Evolutionary conservation across 2,797 vertebrate genomes (phyloP).

Genomic region (Silurus aristotelis): DNA sequence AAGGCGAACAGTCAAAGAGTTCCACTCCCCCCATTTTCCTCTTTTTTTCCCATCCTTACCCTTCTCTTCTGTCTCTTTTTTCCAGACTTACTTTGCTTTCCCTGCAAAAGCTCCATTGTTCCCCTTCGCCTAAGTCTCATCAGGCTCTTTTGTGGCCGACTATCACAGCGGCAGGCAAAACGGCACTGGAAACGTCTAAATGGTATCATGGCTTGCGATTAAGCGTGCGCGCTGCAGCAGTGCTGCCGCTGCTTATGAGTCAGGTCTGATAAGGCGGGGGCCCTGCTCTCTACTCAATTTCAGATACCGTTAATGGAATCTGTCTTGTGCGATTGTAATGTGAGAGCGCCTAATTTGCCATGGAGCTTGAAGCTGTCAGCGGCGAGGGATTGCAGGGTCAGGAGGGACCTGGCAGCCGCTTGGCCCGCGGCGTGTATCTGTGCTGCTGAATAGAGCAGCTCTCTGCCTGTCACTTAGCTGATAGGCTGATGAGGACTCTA

Average conservation of each 20-base stretch:
- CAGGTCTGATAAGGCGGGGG: constrained; percentile 98
- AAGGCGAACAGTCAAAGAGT: constrained; percentile 74
- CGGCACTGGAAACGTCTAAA: constrained; percentile 99
- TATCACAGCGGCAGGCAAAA: constrained; percentile 99
- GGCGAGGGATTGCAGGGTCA: constrained; percentile 99
- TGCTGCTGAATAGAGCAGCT: constrained; percentile 99
- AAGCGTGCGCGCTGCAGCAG: constrained; percentile 68
- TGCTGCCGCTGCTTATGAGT: constrained; percentile 99
- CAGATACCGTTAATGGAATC: constrained; percentile 99
- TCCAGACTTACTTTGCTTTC: constrained; percentile 99
- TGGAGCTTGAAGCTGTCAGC: constrained; percentile 99
- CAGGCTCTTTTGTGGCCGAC: constrained; percentile 99
- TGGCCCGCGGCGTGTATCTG: constrained; percentile 99
- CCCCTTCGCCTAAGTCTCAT: constrained; percentile 99
- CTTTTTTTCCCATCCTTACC: constrained; percentile 50
- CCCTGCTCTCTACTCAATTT: constrained; percentile 99
- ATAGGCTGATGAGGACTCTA: constrained; percentile 99
- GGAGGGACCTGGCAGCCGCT: constrained; percentile 99
- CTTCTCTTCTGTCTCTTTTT: constrained; percentile 71
- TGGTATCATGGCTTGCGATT: constrained; percentile 99
- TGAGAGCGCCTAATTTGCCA: constrained; percentile 99
- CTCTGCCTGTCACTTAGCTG: constrained; percentile 99
- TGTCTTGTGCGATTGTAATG: constrained; percentile 99
- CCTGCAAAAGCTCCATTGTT: constrained; percentile 99
- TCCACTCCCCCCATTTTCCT: constrained; percentile 55